A percentile compares a stretch with the other conserved stretches of the same genome.
phyloP scores from a whole-genome alignment of 1,140 invertebrate species.

The Tribolium castaneum region DNA sequence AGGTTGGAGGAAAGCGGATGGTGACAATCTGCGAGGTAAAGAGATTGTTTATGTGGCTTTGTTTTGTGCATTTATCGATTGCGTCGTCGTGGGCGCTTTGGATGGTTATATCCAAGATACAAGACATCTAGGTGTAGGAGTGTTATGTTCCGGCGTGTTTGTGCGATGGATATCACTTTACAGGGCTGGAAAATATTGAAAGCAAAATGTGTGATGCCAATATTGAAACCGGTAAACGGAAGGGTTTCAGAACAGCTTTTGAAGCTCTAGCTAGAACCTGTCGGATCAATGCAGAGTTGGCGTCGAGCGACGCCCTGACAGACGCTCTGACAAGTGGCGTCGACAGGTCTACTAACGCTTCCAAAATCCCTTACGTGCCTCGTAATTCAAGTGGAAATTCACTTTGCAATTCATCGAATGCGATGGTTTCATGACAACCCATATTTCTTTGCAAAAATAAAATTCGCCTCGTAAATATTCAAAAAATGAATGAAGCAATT shows the following conservation, averaged over 20 bases:
- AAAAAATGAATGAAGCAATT: conserved; percentile 9
- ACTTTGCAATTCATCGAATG: conserved; percentile 40
- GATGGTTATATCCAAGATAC: neutral
- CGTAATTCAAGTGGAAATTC: conserved; percentile 42
- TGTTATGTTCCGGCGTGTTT: conserved; percentile 24
- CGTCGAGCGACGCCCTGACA: conserved; percentile 37
- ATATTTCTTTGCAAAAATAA: conserved; percentile 20
- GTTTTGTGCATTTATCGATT: neutral
- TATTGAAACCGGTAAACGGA: conserved; percentile 42
- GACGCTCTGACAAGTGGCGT: conserved; percentile 41
- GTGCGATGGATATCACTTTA: conserved; percentile 30
- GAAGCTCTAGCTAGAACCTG: conserved; percentile 34
- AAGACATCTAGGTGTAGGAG: neutral
- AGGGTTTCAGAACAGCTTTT: conserved; percentile 41
- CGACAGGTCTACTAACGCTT: conserved; percentile 41
- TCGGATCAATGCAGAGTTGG: conserved; percentile 35
- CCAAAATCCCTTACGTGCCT: conserved; percentile 41
- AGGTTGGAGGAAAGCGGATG: neutral
- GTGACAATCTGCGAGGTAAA: neutral
- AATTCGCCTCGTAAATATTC: conserved; percentile 12
- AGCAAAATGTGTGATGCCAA: conserved; percentile 38
- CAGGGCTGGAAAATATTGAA: conserved; percentile 38
- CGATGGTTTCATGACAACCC: conserved; percentile 30
- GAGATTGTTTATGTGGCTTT: neutral
- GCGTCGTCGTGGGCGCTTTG: neutral